phyloP scores from a whole-genome alignment of 2,113 vertebrate species.

The Brachyhypopomus gauderio region DNA sequence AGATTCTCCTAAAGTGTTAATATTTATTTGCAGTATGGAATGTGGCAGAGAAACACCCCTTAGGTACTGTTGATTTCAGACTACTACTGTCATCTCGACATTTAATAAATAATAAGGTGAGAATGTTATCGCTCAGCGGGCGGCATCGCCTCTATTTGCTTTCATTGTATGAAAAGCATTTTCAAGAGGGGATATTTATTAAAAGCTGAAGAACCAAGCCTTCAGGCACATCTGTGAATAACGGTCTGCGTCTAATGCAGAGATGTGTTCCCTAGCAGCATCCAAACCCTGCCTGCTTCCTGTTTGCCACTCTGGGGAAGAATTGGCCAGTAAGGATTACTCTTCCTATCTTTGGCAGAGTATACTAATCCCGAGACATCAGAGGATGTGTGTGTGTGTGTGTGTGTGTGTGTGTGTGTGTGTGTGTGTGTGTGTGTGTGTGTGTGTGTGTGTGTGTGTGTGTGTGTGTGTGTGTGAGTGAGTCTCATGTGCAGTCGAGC shows the following conservation, averaged over 20 bases:
- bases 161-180: conserved; percentile 1
- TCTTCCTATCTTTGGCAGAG: neutral
- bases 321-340: neutral
- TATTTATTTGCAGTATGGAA: neutral
- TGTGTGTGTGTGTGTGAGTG: neutral
- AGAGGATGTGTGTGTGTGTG: too few relatives aligned
- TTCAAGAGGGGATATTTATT: neutral
- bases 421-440: too few relatives aligned
- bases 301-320: neutral
- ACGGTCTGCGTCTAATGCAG: neutral
- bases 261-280: too few relatives aligned
- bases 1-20: neutral
- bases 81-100: neutral
- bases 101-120: neutral
- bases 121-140: neutral
- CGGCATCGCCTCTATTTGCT: neutral
- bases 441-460: too few relatives aligned
- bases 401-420: neutral
- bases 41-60: neutral
- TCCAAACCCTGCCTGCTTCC: too few relatives aligned
- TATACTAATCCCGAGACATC: conserved; percentile 5
- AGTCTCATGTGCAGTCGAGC: neutral
- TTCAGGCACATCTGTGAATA: neutral
- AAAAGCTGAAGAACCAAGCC: neutral
- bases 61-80: conserved; percentile 3